phyloP scores from a whole-genome alignment of 1,140 invertebrate species.

The Melanaphis sacchari region DNA sequence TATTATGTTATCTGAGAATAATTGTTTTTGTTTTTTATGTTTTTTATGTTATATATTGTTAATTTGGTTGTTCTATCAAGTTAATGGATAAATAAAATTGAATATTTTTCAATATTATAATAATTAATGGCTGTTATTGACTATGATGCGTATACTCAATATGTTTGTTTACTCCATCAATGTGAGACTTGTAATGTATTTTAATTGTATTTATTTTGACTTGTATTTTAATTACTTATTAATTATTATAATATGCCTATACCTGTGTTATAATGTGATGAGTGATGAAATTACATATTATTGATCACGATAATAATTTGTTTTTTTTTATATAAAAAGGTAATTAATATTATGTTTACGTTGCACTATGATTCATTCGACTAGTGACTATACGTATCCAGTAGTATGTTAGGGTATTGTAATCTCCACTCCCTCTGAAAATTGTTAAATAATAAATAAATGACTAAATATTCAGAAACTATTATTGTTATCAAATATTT shows the following conservation, averaged over 20 bases:
- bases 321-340: background rate
- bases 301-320: background rate
- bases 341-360: background rate
- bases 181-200: background rate
- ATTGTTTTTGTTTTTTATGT: background rate
- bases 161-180: background rate
- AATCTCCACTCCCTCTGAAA: too few relatives aligned
- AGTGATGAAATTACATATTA: background rate
- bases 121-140: too few relatives aligned
- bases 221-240: slow-evolving; percentile 9
- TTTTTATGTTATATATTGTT: background rate
- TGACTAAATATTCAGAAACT: too few relatives aligned
- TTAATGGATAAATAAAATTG: background rate
- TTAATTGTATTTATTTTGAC: too few relatives aligned
- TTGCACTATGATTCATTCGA: background rate
- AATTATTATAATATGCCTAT: background rate
- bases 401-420: too few relatives aligned
- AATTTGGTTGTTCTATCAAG: background rate
- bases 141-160: background rate
- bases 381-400: too few relatives aligned
- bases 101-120: too few relatives aligned
- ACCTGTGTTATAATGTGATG: background rate
- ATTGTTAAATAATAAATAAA: too few relatives aligned
- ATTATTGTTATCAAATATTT: too few relatives aligned
- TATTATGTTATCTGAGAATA: background rate